These are phyloP conservation scores for Vulpes lagopus DNA, from an alignment of 2,113 vertebrate genomes.

Conservation along the genomic window DNA sequence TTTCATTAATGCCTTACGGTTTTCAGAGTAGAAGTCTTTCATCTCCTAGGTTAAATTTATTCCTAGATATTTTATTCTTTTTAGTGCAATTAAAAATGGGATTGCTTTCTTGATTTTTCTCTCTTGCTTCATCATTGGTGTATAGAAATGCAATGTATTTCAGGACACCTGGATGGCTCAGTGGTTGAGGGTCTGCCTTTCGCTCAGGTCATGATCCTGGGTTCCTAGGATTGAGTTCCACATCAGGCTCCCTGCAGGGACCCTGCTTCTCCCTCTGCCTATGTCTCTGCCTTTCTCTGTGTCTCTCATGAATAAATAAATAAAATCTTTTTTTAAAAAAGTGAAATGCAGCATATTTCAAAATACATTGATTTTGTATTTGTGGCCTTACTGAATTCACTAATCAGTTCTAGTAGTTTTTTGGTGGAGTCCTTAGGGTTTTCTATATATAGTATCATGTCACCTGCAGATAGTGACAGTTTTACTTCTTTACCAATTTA, in stretches of 20 bases:
- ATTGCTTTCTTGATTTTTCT: background rate
- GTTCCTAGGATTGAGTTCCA: too few species aligned
- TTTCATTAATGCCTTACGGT: background rate
- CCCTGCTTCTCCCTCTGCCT: too few species aligned
- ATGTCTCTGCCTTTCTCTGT: too few species aligned
- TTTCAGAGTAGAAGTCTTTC: background rate
- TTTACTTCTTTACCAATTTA: background rate
- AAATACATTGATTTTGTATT: background rate
- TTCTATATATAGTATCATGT: background rate
- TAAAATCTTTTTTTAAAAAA: too few species aligned
- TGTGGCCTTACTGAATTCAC: background rate
- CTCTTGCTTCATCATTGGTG: background rate
- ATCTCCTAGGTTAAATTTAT: background rate
- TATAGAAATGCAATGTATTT: background rate
- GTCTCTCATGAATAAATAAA: too few species aligned
- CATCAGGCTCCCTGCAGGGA: too few species aligned
- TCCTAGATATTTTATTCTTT: background rate
- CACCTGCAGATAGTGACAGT: background rate
- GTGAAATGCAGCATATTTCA: background rate
- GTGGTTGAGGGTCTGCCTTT: too few species aligned
- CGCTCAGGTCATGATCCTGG: too few species aligned
- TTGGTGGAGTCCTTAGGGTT: background rate
- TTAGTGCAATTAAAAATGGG: background rate
- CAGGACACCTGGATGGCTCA: background rate
- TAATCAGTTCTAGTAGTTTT: background rate